phyloP scores from a whole-genome alignment of 2,888 invertebrate species.

The Aspidiotus destructor region DNA sequence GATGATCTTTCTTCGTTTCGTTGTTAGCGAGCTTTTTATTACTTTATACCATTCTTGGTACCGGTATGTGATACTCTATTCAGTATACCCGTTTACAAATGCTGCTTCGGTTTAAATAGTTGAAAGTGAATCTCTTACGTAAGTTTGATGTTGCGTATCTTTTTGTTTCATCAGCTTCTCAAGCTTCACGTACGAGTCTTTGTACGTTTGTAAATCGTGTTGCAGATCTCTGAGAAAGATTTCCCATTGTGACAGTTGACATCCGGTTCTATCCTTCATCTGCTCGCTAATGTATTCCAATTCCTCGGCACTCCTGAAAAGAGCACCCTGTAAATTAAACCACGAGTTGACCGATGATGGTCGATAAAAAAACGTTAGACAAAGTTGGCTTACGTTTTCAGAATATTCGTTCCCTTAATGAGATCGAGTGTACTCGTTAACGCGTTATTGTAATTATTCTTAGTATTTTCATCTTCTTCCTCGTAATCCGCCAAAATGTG shows the following conservation, averaged over 20 bases:
- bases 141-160: constrained; percentile 24
- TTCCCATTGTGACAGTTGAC: constrained; percentile 25
- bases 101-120: background rate
- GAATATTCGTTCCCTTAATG: constrained; percentile 25
- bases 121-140: constrained; percentile 9
- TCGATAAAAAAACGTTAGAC: background rate
- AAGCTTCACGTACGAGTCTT: constrained; percentile 16
- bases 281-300: constrained; percentile 25
- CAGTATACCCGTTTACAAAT: too few species aligned
- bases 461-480: constrained; percentile 8
- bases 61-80: too few species aligned
- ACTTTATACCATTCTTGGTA: too few species aligned
- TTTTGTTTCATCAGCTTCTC: constrained; percentile 25
- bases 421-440: constrained; percentile 15
- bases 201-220: constrained; percentile 30
- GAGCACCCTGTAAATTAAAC: background rate
- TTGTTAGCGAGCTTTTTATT: too few species aligned
- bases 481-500: background rate
- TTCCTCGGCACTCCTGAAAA: constrained; percentile 22
- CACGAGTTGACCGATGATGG: background rate
- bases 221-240: constrained; percentile 22
- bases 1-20: too few species aligned
- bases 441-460: constrained; percentile 23
- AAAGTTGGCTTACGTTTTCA: constrained; percentile 26
- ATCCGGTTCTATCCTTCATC: constrained; percentile 15